These are phyloP conservation scores for Phalacrocorax carbo DNA, from an alignment of 2,113 vertebrate species.

Conservation along the genomic window DNA sequence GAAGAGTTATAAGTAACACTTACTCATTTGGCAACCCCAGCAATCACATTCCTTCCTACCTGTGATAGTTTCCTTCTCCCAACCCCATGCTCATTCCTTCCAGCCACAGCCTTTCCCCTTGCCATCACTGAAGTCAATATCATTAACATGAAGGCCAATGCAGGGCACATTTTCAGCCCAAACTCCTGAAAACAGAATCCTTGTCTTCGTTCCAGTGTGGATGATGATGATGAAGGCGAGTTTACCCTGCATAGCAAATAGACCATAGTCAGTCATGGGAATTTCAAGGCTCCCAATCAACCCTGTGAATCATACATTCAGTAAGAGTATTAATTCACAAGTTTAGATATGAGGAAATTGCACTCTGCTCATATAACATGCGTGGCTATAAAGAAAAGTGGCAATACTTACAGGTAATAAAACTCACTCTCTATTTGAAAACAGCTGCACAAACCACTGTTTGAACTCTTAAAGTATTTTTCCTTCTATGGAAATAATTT, in stretches of 20 bases:
- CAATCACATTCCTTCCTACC: neutral
- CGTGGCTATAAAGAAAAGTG: neutral
- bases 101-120: neutral
- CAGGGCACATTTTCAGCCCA: neutral
- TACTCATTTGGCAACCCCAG: neutral
- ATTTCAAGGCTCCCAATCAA: neutral
- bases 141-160: neutral
- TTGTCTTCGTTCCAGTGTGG: neutral
- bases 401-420: neutral
- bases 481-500: conserved; percentile 25
- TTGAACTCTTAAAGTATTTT: conserved; percentile 14
- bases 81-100: neutral
- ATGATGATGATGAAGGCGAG: neutral
- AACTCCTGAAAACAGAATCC: neutral
- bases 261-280: neutral
- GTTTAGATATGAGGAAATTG: neutral
- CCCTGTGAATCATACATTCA: neutral
- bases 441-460: neutral
- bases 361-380: neutral
- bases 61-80: neutral
- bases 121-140: neutral
- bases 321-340: neutral
- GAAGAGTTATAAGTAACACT: neutral
- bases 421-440: neutral
- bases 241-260: neutral